A percentile compares a stretch with the other conserved stretches of the same genome.
These are phyloP conservation scores for Callipepla squamata DNA, from an alignment of 2,113 vertebrate genomes.

Conservation along the genomic window DNA sequence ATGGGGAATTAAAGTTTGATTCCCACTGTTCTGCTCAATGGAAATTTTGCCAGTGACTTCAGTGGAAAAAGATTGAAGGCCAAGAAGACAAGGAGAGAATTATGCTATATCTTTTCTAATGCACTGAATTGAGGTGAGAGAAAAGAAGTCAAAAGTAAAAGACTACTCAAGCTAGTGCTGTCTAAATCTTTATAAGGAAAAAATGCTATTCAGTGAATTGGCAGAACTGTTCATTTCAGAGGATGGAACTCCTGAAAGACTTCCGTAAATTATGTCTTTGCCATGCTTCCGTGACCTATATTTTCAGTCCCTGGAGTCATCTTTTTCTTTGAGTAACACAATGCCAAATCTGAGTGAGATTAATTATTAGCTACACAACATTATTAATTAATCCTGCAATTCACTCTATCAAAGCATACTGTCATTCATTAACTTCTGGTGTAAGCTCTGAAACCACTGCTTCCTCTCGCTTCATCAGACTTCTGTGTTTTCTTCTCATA, in stretches of 20 bases:
- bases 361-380: slow-evolving; percentile 16
- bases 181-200: neutral
- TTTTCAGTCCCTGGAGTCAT: neutral
- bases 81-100: neutral
- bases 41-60: neutral
- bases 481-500: neutral
- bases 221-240: neutral
- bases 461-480: neutral
- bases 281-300: neutral
- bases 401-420: neutral
- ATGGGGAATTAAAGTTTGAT: neutral
- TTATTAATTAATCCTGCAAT: slow-evolving; percentile 24
- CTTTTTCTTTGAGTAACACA: neutral
- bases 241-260: neutral
- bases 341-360: neutral
- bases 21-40: neutral
- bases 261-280: neutral
- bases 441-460: neutral
- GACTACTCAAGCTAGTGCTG: neutral
- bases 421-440: neutral
- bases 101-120: neutral
- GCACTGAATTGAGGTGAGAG: rapidly evolving
- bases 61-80: neutral
- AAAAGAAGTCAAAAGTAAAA: neutral
- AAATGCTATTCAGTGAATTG: neutral